A percentile compares a stretch with the other conserved stretches of the same genome.
Conservation (phyloP, 2,888 invertebrate species). For the Apamea monoglypha region DNA sequence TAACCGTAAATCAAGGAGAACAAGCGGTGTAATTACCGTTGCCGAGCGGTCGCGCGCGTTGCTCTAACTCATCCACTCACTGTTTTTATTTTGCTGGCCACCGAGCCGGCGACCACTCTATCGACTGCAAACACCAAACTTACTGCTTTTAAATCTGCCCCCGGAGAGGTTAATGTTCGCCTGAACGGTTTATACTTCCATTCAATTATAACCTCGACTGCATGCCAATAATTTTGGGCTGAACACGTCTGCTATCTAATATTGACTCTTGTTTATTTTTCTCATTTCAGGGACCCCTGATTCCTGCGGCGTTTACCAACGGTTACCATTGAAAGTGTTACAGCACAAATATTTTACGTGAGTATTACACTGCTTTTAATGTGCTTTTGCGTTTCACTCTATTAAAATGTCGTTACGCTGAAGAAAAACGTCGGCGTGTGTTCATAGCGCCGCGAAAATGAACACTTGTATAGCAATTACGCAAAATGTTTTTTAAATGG, state of each 20-base stretch:
- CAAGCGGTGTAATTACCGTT: conserved; percentile 91
- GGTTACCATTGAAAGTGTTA: conserved; percentile 97
- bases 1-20: conserved; percentile 91
- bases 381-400: conserved; percentile 76
- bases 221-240: conserved; percentile 72
- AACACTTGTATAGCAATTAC: conserved; percentile 74
- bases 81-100: conserved; percentile 89
- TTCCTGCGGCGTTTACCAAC: conserved; percentile 99
- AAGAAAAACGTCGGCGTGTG: conserved; percentile 79
- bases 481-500: conserved; percentile 79
- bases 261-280: conserved; percentile 66
- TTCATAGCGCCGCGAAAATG: conserved; percentile 77
- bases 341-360: conserved; percentile 90
- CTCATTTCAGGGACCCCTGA: conserved; percentile 97
- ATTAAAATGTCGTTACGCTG: conserved; percentile 84
- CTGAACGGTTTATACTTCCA: conserved; percentile 84
- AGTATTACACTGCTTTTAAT: conserved; percentile 83
- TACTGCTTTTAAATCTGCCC: conserved; percentile 89
- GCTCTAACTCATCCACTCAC: conserved; percentile 89
- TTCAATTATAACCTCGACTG: conserved; percentile 82
- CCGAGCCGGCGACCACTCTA: conserved; percentile 86
- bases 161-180: conserved; percentile 85
- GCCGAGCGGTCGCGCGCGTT: conserved; percentile 88
- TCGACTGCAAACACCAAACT: conserved; percentile 86
- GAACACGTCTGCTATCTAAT: conserved; percentile 56